A percentile compares a stretch with the other conserved stretches of the same genome.
Evolutionary conservation across 2,888 invertebrate species (phyloP).

Genomic region (Xanthia togata): DNA sequence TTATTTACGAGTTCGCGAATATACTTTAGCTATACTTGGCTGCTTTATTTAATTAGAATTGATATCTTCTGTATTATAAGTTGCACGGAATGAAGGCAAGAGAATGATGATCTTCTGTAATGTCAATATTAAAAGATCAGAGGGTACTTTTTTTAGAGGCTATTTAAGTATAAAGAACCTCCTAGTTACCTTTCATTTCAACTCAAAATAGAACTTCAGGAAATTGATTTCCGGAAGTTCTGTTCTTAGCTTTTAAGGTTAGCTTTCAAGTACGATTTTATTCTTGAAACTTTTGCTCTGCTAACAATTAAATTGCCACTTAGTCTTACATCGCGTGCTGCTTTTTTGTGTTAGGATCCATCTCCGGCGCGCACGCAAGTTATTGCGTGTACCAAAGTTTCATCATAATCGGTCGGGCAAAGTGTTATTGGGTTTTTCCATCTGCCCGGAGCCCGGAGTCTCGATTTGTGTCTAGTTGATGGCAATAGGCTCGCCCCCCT

Average conservation of each 20-base stretch:
- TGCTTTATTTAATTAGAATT: not conserved
- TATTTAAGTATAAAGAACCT: not conserved
- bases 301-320: not conserved
- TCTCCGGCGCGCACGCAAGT: no score
- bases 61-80: slow-evolving; percentile 2
- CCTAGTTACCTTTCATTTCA: no score
- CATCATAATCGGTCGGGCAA: no score
- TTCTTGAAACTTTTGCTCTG: not conserved
- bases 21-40: not conserved
- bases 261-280: no score
- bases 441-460: not conserved
- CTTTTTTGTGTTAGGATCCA: no score
- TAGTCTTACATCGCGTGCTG: not conserved
- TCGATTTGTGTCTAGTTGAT: not conserved
- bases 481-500: not conserved
- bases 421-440: not conserved
- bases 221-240: no score
- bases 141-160: not conserved
- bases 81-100: no score
- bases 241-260: no score
- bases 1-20: slow-evolving; percentile 53
- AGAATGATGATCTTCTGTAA: not conserved
- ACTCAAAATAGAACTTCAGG: not conserved
- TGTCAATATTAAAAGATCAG: not conserved
- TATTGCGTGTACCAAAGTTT: no score